Conservation (phyloP, 2,113 vertebrate genomes). For the Colaptes auratus region DNA sequence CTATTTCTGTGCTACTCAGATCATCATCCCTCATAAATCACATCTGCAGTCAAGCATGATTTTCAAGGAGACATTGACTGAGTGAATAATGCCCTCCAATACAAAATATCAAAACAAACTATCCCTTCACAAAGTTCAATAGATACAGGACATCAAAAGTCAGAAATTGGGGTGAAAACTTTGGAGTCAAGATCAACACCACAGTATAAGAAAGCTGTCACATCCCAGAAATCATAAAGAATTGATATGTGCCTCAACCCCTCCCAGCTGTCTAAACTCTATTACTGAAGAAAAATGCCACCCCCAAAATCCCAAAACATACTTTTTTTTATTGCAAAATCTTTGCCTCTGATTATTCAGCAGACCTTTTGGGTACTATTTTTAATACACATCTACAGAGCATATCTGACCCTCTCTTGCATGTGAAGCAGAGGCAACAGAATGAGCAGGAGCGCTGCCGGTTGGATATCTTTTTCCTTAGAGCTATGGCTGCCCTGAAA, state of each 20-base stretch:
- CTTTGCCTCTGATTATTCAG: background rate
- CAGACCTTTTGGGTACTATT: background rate
- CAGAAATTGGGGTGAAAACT: background rate
- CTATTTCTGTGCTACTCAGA: background rate
- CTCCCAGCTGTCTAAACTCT: fast-evolving
- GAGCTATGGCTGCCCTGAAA: background rate
- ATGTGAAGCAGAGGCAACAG: background rate
- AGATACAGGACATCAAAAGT: background rate
- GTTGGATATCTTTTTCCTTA: background rate
- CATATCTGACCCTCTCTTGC: background rate
- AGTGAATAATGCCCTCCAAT: background rate
- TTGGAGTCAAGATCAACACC: background rate
- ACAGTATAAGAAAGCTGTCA: background rate
- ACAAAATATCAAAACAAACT: background rate
- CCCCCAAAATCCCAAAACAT: background rate
- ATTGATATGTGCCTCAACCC: background rate
- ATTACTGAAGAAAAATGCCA: background rate
- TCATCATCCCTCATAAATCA: background rate
- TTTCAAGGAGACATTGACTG: constrained; percentile 15
- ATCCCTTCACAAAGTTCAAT: background rate
- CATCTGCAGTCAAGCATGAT: background rate
- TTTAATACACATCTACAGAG: background rate
- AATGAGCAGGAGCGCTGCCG: background rate
- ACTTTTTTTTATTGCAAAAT: background rate
- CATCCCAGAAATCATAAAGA: background rate